Conservation (phyloP, 2,888 invertebrate species). For the Eremobia ochroleuca region DNA sequence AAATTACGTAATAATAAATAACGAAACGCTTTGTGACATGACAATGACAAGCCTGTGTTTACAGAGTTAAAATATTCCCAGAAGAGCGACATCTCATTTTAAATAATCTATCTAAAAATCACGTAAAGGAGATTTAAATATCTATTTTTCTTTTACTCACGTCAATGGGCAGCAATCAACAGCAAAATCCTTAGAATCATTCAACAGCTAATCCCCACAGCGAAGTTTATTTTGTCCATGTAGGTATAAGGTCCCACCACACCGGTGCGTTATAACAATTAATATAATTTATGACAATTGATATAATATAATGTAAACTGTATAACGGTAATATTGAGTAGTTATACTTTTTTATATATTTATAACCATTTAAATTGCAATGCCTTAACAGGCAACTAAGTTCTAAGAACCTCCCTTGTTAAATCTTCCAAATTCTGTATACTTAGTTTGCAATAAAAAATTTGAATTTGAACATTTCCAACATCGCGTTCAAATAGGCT, state of each 20-base stretch:
- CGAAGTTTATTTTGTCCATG: background rate
- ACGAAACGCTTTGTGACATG: slow-evolving; percentile 13
- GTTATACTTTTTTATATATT: too few relatives aligned
- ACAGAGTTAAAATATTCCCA: background rate
- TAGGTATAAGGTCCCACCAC: background rate
- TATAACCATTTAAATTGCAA: too few relatives aligned
- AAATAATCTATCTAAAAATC: too few relatives aligned
- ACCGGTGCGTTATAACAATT: too few relatives aligned
- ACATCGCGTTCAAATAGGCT: background rate
- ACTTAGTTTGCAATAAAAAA: too few relatives aligned
- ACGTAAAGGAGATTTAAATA: background rate
- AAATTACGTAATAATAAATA: background rate
- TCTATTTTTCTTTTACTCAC: background rate
- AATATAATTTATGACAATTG: too few relatives aligned
- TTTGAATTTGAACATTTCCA: too few relatives aligned
- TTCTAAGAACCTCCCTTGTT: too few relatives aligned
- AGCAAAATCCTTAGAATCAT: background rate
- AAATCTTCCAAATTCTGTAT: too few relatives aligned
- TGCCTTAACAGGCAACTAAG: too few relatives aligned
- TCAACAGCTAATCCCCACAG: background rate
- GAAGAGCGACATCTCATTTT: background rate
- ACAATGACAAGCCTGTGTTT: background rate
- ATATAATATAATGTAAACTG: too few relatives aligned
- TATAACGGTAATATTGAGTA: too few relatives aligned
- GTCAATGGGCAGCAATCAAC: background rate